These are phyloP conservation scores for Prinia subflava DNA, from an alignment of 2,113 vertebrate genomes.

Conservation along the genomic window DNA sequence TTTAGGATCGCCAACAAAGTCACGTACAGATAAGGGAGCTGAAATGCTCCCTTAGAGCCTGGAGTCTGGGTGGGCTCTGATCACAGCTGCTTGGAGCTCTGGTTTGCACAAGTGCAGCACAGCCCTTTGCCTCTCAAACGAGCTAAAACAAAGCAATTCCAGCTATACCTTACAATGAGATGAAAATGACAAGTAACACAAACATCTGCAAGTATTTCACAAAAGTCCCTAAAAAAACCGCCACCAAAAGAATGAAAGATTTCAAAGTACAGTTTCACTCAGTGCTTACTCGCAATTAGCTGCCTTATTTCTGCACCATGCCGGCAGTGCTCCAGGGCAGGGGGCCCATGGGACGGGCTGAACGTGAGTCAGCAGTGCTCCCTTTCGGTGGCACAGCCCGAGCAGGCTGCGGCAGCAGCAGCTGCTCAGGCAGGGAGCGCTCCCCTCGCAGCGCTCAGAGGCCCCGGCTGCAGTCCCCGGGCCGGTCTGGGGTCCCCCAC, in stretches of 20 bases:
- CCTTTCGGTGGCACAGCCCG: neutral
- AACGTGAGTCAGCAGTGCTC: neutral
- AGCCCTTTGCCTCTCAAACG: neutral
- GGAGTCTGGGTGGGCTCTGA: neutral
- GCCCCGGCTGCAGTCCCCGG: accelerated
- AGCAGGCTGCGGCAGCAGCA: neutral
- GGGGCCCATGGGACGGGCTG: neutral
- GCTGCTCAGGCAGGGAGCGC: neutral
- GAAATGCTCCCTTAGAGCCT: neutral
- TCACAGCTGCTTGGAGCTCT: neutral
- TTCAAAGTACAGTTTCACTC: neutral
- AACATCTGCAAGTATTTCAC: neutral
- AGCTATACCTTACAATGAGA: neutral
- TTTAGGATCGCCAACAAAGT: neutral
- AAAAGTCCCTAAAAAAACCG: neutral
- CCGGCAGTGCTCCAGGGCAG: neutral
- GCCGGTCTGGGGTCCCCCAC: neutral
- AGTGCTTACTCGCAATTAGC: neutral
- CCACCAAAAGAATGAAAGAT: neutral
- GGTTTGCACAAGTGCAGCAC: neutral
- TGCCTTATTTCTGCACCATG: accelerated
- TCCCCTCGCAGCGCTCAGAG: neutral
- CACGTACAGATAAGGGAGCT: accelerated
- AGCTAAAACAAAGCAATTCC: neutral
- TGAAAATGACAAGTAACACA: neutral